Base-by-base conservation (phyloP, 2,113 vertebrate genomes). In the Delphinapterus leucas region DNA sequence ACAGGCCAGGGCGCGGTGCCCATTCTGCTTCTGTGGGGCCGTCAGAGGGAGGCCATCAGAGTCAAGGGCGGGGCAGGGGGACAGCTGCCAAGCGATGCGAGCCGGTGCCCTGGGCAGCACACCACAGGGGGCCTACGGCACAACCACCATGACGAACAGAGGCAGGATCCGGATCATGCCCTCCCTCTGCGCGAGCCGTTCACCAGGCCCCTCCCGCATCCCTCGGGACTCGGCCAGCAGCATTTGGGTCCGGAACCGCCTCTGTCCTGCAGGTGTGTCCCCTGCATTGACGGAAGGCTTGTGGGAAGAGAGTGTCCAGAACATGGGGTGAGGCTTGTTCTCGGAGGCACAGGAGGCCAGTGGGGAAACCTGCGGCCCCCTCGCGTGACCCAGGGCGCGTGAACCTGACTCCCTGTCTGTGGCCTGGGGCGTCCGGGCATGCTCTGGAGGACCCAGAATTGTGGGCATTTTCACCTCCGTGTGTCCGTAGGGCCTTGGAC, bases 41-140 rank as follows among this genome's bases (percentile, higher is more conserved):
- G 15, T 28, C 38, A 38, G 44, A 41, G 82, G 82, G 31, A 5
- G 8, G 28, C 1, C 47, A 1, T n/a, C 18, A 13, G 60, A 4
- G 1, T 47, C 60, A 2, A 23, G 26, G 44, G 15, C 6, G 0
- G 6, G 23, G 17, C 1, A 1, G 25, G 41, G 73, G 23, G 41
- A 12, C 15, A 3, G 71, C n/a, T 0, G 0, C 23, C 3, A 25
- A 65, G 23, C 31, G 23, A 47, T 17, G 2, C 2, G 2, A 38
- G 17, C 89, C n/a, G 17, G 70, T 1, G 7, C 18, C 28, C 8
- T 6, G 12, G 67, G 60, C 20, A 47, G 41, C 17, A 7, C 33
- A 13, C 67, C 9, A 8, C 33, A 3, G 6, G 5, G 55, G 70
- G 44, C 47, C 17, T 17, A 26, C 0, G 5, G 53, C 6, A 20